A percentile compares a stretch with the other conserved stretches of the same genome.
These are phyloP conservation scores for Eupelmus urozonus DNA, from an alignment of 2,888 invertebrate species.

Conservation along the genomic window DNA sequence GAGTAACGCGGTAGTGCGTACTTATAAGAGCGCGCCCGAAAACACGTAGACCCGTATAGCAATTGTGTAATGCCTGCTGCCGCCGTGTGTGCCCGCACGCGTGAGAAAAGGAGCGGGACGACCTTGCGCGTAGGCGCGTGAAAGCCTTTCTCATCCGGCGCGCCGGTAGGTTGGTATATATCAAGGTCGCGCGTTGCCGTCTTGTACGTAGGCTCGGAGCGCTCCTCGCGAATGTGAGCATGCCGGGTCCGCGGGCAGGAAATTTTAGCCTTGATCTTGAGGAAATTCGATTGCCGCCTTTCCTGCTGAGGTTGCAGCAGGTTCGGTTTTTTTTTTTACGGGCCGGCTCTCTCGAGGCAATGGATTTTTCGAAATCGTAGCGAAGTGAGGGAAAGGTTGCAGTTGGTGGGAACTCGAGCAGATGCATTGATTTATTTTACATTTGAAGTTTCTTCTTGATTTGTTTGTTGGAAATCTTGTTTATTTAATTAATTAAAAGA, in stretches of 20 bases:
- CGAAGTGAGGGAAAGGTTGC: too few relatives aligned
- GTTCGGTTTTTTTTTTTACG: background rate
- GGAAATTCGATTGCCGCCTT: too few relatives aligned
- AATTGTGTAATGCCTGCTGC: too few relatives aligned
- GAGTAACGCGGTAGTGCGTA: too few relatives aligned
- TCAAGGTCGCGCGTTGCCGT: slow-evolving; percentile 39
- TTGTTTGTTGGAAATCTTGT: too few relatives aligned
- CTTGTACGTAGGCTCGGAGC: background rate
- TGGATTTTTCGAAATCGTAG: too few relatives aligned
- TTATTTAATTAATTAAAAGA: too few relatives aligned
- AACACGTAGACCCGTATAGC: background rate
- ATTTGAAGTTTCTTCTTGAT: too few relatives aligned
- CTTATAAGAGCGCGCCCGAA: slow-evolving; percentile 20
- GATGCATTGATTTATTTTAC: too few relatives aligned
- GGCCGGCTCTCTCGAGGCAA: too few relatives aligned
- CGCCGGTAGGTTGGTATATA: background rate
- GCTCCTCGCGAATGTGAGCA: background rate
- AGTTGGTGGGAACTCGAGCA: too few relatives aligned
- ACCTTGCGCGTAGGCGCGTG: slow-evolving; percentile 49
- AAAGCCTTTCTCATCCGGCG: slow-evolving; percentile 55
- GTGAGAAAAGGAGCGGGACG: slow-evolving; percentile 47
- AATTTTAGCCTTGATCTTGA: slow-evolving; percentile 52
- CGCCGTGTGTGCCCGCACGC: background rate
- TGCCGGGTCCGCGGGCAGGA: background rate
- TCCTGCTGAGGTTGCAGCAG: background rate